These are phyloP conservation scores for Panthera leo DNA, from an alignment of 2,113 vertebrate species.

Conservation along the genomic window DNA sequence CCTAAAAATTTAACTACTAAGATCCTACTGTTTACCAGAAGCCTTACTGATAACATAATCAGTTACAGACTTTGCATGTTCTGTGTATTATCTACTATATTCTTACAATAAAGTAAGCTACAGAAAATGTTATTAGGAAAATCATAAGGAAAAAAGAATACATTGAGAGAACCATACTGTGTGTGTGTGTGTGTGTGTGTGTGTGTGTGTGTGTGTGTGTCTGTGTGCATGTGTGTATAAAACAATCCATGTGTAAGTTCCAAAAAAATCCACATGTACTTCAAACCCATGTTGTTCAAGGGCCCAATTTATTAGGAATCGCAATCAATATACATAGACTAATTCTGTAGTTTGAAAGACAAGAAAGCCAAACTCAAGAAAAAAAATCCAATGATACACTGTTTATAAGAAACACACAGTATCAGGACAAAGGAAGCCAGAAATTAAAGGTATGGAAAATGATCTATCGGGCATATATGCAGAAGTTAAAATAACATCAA, in stretches of 20 bases:
- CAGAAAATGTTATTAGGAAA: neutral
- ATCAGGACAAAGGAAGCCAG: neutral
- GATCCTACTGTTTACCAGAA: neutral
- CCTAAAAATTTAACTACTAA: neutral
- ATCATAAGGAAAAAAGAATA: neutral
- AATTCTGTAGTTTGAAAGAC: conserved; percentile 5
- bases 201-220: too few species aligned
- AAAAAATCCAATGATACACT: neutral
- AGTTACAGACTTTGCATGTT: neutral
- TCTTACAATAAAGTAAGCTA: neutral
- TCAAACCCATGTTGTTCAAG: neutral
- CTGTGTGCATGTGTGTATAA: too few species aligned
- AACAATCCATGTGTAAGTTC: neutral
- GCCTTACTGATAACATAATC: neutral
- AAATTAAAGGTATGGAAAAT: neutral
- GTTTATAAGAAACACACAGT: neutral
- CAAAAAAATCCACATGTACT: neutral
- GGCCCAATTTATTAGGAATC: neutral
- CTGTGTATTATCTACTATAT: neutral
- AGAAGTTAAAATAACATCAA: conserved; percentile 1
- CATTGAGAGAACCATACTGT: neutral
- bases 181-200: too few species aligned
- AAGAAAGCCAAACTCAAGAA: neutral
- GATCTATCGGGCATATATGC: neutral
- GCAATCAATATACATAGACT: neutral